Conservation (phyloP, 2,888 invertebrate species). For the Drosophila putrida region DNA sequence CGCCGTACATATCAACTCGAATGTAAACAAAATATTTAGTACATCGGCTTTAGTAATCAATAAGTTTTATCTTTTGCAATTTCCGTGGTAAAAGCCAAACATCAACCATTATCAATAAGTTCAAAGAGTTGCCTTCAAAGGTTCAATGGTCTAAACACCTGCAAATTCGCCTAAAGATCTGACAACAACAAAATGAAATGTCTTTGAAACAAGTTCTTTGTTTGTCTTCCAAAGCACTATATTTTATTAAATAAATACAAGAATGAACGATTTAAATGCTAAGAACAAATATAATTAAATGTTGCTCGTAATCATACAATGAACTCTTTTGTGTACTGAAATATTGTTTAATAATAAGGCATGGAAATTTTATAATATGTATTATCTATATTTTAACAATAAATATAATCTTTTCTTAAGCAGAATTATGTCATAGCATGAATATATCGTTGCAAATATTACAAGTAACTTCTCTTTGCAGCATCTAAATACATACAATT, state of each 20-base stretch:
- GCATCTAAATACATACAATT: too few relatives aligned
- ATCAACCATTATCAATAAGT: conserved; percentile 19
- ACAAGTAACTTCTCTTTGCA: too few relatives aligned
- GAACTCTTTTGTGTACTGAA: neutral
- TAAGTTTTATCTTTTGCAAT: conserved; percentile 31
- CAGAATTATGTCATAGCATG: neutral
- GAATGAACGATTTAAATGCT: neutral
- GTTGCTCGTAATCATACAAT: neutral
- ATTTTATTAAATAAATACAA: neutral
- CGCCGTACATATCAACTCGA: conserved; percentile 12
- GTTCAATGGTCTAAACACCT: conserved; percentile 3
- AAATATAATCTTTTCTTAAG: neutral
- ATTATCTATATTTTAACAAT: neutral
- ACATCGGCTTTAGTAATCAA: conserved; percentile 26
- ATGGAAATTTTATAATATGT: neutral
- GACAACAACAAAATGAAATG: neutral
- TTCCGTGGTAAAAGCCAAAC: conserved; percentile 1
- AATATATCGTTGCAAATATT: neutral
- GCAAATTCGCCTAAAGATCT: neutral
- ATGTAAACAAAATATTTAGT: conserved; percentile 35
- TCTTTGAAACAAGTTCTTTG: neutral
- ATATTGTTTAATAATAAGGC: neutral
- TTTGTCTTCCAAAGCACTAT: neutral
- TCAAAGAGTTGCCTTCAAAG: conserved; percentile 17
- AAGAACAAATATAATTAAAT: neutral